These are phyloP conservation scores for Hemichromis elongatus DNA, from an alignment of 2,113 vertebrate species.

Conservation along the genomic window DNA sequence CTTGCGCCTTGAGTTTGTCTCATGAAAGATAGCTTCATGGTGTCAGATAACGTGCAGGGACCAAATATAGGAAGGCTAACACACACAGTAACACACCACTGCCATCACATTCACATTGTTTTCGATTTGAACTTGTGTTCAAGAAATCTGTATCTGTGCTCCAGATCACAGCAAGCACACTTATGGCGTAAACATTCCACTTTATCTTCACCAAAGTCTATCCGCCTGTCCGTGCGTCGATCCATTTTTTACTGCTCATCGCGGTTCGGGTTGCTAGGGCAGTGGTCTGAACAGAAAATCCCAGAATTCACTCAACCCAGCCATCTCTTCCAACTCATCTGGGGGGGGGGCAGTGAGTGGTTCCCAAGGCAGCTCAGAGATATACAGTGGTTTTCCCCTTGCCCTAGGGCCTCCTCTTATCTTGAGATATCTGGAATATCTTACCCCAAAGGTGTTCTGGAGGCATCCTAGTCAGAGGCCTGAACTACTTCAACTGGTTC, in stretches of 20 bases:
- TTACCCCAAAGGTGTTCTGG: background rate
- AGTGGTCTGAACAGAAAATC: background rate
- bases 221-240: background rate
- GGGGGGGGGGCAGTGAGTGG: background rate
- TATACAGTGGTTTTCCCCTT: background rate
- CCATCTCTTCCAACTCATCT: background rate
- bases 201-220: background rate
- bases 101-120: background rate
- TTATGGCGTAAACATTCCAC: background rate
- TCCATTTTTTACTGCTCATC: background rate
- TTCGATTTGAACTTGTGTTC: background rate
- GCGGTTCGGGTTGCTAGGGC: accelerated
- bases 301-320: background rate
- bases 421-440: background rate
- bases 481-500: background rate
- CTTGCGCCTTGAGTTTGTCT: background rate
- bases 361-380: background rate
- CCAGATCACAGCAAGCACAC: background rate
- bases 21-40: background rate
- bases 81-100: background rate
- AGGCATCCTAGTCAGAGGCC: background rate
- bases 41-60: background rate
- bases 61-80: background rate
- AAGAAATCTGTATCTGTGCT: background rate
- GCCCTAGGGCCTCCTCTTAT: background rate